Evolutionary conservation across 2,888 invertebrate genomes (phyloP), one percentile per base, ranked within the genome.

Genomic region (Halictus quadricinctus): DNA sequence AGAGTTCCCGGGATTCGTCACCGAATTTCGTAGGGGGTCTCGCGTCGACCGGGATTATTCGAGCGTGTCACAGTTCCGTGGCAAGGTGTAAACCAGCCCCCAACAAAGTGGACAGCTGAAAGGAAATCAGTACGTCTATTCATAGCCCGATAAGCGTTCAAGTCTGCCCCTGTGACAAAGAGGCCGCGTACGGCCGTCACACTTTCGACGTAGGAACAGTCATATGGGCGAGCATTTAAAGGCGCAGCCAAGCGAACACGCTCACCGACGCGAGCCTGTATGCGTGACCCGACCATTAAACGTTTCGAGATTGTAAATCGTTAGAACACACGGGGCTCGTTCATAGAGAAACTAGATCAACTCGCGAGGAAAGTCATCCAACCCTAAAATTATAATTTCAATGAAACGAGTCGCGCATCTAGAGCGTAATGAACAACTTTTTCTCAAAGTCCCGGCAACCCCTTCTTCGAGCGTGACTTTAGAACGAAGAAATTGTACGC

Each of bases 111-210:
- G 83, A 88, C 85, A 88, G 86, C 87, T 90, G 88, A 91, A 91
- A 88, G 89, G 87, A 91, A 92, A 92, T 92, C 89, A 90, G 91
- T 90, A 88, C 91, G 90, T 89, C 92, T 92, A 92, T 92, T 92
- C 92, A 92, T 92, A 92, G 92, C 85, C 86, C 89, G 89, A 93
- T 90, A 91, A 91, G 88, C 88, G 87, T 89, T 88, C 88, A 89
- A 81, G 83, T 88, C 88, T 82, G 85, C 84, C 69, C 69, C 69
- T 84, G 84, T 86, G 89, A 90, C 89, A 89, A 89, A 88, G 88
- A 88, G 81, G 85, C 86, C 81, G 79, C 83, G 80, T 85, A 86
- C 80, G 85, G 79, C 79, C 79, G 80, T 87, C 81, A 85, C 82
- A 82, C 75, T 72, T 78, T 73, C 82, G 76, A 80, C 60, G 74